Base-by-base conservation (phyloP, 2,888 invertebrate genomes). In the Tipula vernalis region DNA sequence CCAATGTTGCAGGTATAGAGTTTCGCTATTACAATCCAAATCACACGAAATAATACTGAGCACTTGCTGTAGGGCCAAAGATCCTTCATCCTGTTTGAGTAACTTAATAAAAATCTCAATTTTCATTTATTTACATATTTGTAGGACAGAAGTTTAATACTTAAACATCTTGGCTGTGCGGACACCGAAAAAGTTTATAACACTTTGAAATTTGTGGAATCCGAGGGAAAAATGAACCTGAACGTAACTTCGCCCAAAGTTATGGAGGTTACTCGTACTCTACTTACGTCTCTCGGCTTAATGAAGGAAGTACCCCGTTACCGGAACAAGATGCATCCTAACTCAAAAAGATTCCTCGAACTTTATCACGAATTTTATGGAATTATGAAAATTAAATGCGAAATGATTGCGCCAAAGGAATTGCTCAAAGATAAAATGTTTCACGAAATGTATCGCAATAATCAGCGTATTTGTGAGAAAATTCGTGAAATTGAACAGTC, bases 391-490 rank as follows among this genome's bases (percentile, higher is more conserved):
- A 86, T 83, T n/a, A 83, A 86, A 88, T 91, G 93, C 90, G 89
- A 90, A 5, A 91, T 90, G 2, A 92, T 92, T 0, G 93, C 93
- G 0, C 92, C 91, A 0, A 92, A 93, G 86, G 93, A 93, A 88
- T 89, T 93, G 10, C 89, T 90, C 0, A 90, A 90, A 12, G 93
- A 93, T 88, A 89, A 92, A 8, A 89, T 89, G 83, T 91, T 92
- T 0, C 92, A 91, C 88, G 92, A 91, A 87, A 89, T 93, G 36
- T 92, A 92, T 88, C 89, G 89, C 0, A 92, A 92, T 3, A 93
- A 93, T 88, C 89, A 90, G 28, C 90, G 90, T 86, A 90, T 92
- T 2, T 89, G 91, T 41, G 88, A 88, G 0, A 90, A 91, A 88
- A 93, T 93, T 86, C 88, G 36, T 88, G 92, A 91, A 86, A 88